phyloP scores from a whole-genome alignment of 2,888 invertebrate species.

The Tenodera sinensis region DNA sequence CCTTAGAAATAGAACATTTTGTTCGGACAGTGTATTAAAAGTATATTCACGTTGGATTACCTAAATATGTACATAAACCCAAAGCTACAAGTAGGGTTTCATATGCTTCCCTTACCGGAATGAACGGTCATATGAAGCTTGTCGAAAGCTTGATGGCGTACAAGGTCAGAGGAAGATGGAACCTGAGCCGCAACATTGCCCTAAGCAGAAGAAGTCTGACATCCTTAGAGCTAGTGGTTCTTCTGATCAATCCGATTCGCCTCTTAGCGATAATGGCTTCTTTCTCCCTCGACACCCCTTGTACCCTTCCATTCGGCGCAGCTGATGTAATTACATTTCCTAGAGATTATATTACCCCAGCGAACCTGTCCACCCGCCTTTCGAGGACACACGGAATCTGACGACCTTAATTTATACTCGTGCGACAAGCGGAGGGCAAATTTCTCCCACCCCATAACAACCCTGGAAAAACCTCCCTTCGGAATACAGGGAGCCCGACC shows the following conservation, averaged over 20 bases:
- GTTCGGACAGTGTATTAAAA: no score
- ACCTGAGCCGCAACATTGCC: no score
- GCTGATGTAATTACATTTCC: background rate
- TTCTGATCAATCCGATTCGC: background rate
- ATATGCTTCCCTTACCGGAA: no score
- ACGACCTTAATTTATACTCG: slow-evolving; percentile 14
- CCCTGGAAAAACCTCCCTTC: background rate
- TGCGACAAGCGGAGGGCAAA: background rate
- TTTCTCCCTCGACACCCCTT: background rate
- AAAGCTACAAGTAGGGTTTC: no score
- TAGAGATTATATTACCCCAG: background rate
- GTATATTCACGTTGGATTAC: no score
- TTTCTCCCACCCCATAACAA: background rate
- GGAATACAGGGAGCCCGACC: background rate
- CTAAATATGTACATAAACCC: no score
- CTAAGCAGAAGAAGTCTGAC: no score
- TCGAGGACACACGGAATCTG: slow-evolving; percentile 3
- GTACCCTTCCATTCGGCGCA: background rate
- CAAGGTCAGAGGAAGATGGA: no score
- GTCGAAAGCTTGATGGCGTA: no score
- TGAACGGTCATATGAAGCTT: no score
- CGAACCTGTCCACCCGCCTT: background rate
- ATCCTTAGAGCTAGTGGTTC: background rate
- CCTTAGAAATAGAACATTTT: no score
- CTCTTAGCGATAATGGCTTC: background rate